Evolutionary conservation across 2,888 invertebrate species (phyloP).

Genomic region (Xanthia togata): DNA sequence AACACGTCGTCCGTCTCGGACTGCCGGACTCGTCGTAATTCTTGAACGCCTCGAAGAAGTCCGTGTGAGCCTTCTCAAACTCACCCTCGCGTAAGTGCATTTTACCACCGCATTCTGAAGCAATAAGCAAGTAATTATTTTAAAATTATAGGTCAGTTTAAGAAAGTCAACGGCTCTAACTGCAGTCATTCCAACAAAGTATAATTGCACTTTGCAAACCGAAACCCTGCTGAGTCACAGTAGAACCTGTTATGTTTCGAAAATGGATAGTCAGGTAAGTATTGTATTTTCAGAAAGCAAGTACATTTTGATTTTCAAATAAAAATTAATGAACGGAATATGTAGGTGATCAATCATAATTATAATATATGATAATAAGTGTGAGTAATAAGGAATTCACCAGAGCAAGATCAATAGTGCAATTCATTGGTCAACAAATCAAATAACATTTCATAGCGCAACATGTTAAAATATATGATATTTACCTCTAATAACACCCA

Average conservation of each 20-base stretch:
- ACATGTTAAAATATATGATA: background rate
- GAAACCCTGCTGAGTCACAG: background rate
- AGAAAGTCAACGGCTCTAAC: background rate
- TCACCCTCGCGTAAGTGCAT: constrained; percentile 99
- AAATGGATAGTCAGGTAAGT: background rate
- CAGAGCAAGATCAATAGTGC: background rate
- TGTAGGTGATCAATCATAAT: background rate
- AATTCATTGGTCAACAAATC: constrained; percentile 4
- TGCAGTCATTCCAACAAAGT: background rate
- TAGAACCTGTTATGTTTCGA: too few species aligned
- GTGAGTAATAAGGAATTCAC: background rate
- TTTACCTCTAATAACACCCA: constrained; percentile 99
- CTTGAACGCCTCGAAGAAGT: constrained; percentile 99
- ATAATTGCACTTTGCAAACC: background rate
- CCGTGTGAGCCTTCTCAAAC: constrained; percentile 99
- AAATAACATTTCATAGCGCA: constrained; percentile 6
- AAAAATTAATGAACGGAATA: background rate
- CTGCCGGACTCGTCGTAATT: constrained; percentile 99
- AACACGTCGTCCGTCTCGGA: constrained; percentile 98
- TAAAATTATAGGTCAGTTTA: background rate
- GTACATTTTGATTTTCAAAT: background rate
- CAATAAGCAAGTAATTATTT: background rate
- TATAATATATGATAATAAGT: background rate
- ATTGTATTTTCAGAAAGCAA: background rate
- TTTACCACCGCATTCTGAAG: constrained; percentile 98